phyloP scores from a whole-genome alignment of 2,113 vertebrate genomes.

The Neomonachus schauinslandi region DNA sequence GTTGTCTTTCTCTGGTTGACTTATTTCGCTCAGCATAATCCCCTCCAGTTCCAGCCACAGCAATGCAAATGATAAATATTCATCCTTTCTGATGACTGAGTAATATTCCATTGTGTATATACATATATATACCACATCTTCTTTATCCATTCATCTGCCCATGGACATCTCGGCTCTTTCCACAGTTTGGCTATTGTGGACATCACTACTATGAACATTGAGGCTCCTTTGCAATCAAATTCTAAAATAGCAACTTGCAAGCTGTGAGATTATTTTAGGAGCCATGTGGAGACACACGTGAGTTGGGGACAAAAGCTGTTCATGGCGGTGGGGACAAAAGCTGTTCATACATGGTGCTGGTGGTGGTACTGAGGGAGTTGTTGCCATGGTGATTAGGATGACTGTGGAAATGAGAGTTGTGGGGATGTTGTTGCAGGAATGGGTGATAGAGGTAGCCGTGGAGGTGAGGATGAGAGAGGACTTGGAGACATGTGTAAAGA shows the following conservation, averaged over 20 bases:
- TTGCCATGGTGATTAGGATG: no score
- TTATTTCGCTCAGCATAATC: neutral
- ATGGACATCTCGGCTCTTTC: neutral
- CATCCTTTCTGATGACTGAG: neutral
- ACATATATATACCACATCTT: neutral
- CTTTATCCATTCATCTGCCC: neutral
- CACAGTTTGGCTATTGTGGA: neutral
- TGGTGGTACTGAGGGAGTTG: neutral
- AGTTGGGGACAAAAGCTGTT: neutral
- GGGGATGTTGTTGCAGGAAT: neutral
- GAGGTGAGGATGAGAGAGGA: no score
- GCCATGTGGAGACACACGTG: accelerated
- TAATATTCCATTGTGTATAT: neutral
- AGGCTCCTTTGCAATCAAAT: neutral
- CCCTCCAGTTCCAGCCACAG: neutral
- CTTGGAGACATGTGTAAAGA: neutral
- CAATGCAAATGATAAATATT: neutral
- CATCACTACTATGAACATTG: no score
- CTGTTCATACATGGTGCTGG: neutral
- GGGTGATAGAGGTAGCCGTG: no score
- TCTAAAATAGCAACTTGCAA: neutral
- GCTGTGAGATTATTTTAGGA: neutral
- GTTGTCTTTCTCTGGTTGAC: neutral
- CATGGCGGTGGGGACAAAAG: neutral
- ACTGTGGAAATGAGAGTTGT: neutral